Percentiles rank a stretch among this genome's conserved stretches.
Evolutionary conservation across 2,113 vertebrate genomes (phyloP).

Genomic region (Saguinus midas): DNA sequence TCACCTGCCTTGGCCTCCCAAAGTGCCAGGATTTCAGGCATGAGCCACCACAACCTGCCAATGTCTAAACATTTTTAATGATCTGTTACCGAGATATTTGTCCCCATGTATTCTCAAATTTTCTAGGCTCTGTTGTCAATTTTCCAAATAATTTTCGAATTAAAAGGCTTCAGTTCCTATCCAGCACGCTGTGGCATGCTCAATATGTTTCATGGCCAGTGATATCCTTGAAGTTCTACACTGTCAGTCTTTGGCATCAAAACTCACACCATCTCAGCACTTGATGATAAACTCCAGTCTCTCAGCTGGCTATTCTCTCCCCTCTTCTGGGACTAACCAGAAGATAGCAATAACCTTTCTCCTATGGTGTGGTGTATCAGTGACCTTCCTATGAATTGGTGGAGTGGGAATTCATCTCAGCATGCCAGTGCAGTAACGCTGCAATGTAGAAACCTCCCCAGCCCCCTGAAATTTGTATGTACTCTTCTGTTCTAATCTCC

Average conservation of each 20-base stretch:
- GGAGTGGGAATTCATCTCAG: not conserved
- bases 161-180: not conserved
- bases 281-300: not conserved
- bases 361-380: not conserved
- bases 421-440: not conserved
- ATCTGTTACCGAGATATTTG: not conserved
- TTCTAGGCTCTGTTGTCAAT: not conserved
- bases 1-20: too few relatives aligned
- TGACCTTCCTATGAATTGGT: not conserved
- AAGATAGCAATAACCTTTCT: not conserved
- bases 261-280: not conserved
- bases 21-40: too few relatives aligned
- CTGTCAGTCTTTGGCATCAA: not conserved
- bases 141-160: not conserved
- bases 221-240: not conserved
- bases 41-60: too few relatives aligned
- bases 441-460: not conserved
- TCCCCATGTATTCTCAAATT: not conserved
- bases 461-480: not conserved
- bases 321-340: not conserved
- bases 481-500: not conserved
- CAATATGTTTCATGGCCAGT: not conserved
- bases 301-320: not conserved
- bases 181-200: not conserved
- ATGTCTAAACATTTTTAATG: not conserved